Evolutionary conservation across 2,797 vertebrate species (phyloP).

Genomic region (Malurus leucopterus): DNA sequence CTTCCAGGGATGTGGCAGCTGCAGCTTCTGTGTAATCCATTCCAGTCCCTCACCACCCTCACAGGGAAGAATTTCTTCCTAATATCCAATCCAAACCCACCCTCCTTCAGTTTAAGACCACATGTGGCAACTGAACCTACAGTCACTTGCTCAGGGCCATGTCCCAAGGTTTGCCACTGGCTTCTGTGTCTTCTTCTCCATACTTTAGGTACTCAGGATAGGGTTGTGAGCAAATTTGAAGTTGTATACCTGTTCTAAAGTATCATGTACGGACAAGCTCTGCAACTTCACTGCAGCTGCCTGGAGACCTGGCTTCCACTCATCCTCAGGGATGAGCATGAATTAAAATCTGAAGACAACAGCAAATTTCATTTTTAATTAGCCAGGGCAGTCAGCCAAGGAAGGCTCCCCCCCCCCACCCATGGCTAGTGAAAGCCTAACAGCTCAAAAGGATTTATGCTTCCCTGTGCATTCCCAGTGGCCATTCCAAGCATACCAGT

Average conservation of each 20-base stretch:
- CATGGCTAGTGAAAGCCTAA: neutral
- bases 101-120: neutral
- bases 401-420: neutral
- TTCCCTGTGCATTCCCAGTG: neutral
- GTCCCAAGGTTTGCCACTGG: neutral
- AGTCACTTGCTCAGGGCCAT: neutral
- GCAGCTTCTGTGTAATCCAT: neutral
- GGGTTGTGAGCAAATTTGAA: neutral
- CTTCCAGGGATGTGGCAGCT: neutral
- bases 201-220: neutral
- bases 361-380: slow-evolving; percentile 49
- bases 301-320: neutral
- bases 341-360: slow-evolving; percentile 51
- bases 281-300: neutral
- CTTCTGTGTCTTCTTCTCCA: neutral
- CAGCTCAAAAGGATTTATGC: slow-evolving; percentile 2
- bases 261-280: neutral
- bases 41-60: neutral
- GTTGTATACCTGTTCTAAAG: neutral
- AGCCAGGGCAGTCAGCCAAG: slow-evolving; percentile 42
- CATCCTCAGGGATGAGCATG: neutral
- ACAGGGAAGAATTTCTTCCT: neutral
- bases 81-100: neutral
- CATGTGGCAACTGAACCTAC: accelerated
- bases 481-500: slow-evolving; percentile 1